Base-by-base conservation (phyloP, 2,797 vertebrate genomes). In the Melanotaenia parkinsoni region DNA sequence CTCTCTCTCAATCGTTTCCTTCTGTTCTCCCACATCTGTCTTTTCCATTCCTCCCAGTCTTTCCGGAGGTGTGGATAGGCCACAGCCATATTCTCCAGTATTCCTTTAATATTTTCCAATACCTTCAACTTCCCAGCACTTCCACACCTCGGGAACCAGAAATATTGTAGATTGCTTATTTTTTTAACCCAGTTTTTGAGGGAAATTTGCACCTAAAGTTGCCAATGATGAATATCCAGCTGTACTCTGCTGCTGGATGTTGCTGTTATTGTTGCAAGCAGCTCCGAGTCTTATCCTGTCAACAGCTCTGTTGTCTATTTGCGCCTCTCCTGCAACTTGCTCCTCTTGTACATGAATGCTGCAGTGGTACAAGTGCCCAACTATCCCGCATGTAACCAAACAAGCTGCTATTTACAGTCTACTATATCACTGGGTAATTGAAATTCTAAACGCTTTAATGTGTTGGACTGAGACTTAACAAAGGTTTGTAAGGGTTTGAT, bases 381-480 rank as follows among this genome's bases (percentile, higher is more conserved):
- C 61, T 56, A 69, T 62, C 76, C 69, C 68, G 75, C 63, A 61
- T 64, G 78, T 77, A 65, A 66, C 77, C 77, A 40, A 72, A 79
- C 57, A 64, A 58, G 53, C 33, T n/a, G 58, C 77, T 82, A 83
- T 88, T 74, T 82, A 65, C 18, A 72, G 76, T 61, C 67, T 61
- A 74, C 67, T 63, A 56, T 75, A 74, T 86, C 84, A 83, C 70
- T 3, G 33, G 57, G 74, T 45, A 40, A 82, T 74, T 35, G 61
- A 63, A 83, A 85, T 85, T 37, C 45, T 58, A 62, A 26, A 63
- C 78, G 54, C 58, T 70, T 53, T 72, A 5, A 20, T 26, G n/a
- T 13, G 43, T 66, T 63, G 24, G 4, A 14, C 45, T 38, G 3
- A 45, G 30, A 43, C n/a, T 26, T 5, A 33, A 59, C 28, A 76